Evolutionary conservation across 2,797 vertebrate species (phyloP).

Genomic region (Tachyglossus aculeatus): DNA sequence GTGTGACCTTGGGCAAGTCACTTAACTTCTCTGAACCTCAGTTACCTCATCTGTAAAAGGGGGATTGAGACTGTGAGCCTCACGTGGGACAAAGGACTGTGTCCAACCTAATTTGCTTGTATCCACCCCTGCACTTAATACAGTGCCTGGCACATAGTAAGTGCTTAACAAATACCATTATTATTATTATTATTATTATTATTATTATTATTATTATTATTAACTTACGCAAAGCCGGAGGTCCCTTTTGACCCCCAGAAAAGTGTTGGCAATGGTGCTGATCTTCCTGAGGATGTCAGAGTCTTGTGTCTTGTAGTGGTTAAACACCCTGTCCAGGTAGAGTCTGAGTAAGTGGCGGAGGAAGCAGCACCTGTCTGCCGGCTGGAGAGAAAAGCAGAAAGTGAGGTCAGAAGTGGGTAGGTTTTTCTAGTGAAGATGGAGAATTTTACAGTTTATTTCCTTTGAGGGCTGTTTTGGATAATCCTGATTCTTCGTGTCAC

Average conservation of each 20-base stretch:
- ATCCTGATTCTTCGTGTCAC: neutral
- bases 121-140: no score
- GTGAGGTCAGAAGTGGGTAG: neutral
- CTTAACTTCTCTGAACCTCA: neutral
- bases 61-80: no score
- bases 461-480: neutral
- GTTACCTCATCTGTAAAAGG: neutral
- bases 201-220: neutral
- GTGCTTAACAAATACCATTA: no score
- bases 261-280: conserved; percentile 63
- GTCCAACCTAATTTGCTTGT: no score
- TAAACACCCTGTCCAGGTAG: conserved; percentile 65
- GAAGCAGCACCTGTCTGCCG: conserved; percentile 60
- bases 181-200: neutral
- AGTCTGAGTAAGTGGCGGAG: conserved; percentile 56
- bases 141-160: no score
- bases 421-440: neutral
- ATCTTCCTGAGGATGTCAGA: conserved; percentile 29
- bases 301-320: conserved; percentile 38
- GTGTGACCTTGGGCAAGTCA: no score
- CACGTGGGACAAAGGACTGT: no score
- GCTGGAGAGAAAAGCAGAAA: conserved; percentile 35
- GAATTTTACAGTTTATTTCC: neutral
- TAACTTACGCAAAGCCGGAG: conserved; percentile 64
- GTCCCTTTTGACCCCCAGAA: conserved; percentile 56